Base-by-base conservation (phyloP, 2,113 vertebrate species). In the Thymallus thymallus region DNA sequence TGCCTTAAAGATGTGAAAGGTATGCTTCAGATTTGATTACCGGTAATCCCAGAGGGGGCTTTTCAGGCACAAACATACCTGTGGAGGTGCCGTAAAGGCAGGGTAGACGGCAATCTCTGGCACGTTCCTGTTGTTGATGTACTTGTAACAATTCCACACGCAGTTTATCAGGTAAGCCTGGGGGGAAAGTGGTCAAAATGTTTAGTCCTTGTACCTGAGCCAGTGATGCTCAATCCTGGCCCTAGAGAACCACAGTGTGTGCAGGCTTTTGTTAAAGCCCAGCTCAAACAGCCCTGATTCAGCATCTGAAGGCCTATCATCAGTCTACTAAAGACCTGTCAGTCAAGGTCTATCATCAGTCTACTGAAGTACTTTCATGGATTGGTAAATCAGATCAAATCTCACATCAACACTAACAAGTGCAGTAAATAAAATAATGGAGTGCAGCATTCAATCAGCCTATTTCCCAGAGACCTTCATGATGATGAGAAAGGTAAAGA, bases 71-170 rank as follows among this genome's bases (percentile, higher is more conserved):
- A 67, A 20, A n/a, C 32, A 56, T 84, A 99, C 97, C 96, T 99
- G 96, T 63, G 95, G 95, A 77, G 96, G 94, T 67, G 96, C 92
- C 92, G 98, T 96, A 82, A 97, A 98, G 76, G 95, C 95, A 14
- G 96, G 96, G 73, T 97, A 98, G 46, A 98, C 95, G 0, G 96
- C 94, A 35, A 99, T 94, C 86, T 98, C 97, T 1, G 96, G 94
- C 82, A 93, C 77, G 85, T 95, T 98, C 89, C 96, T 95, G 92
- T 93, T 97, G 90, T 93, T 96, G 89, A 99, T 99, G 65, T 97
- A 99, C 89, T 98, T 99, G 92, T 99, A 99, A 92, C 98, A 99
- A 92, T 99, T 99, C 98, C 98, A 99, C 86, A 99, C 97, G 81
- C 96, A 98, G 92, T 97, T 98, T 88, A 99, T 99, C 83, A 99